Conservation (phyloP, 2,888 invertebrate species). For the Schizaphis graminum region DNA sequence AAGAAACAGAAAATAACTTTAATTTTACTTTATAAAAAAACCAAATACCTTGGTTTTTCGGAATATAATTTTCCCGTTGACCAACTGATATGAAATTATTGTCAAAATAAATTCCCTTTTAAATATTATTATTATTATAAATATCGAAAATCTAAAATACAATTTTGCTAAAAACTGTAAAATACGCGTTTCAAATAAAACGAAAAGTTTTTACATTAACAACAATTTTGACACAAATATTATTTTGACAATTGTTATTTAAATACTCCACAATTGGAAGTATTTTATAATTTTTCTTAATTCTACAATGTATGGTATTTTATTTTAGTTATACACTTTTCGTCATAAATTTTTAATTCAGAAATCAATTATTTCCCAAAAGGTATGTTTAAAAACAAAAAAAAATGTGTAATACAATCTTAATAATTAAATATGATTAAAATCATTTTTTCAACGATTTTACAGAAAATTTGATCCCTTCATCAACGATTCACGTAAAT, state of each 20-base stretch:
- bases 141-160: not conserved
- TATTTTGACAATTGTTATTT: not conserved
- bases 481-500: not conserved
- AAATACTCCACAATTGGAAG: not conserved
- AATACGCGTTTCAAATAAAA: not conserved
- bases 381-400: not conserved
- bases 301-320: not conserved
- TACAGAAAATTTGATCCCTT: not conserved
- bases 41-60: not conserved
- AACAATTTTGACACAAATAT: not conserved
- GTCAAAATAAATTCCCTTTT: not conserved
- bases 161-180: not conserved
- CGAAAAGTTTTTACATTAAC: not conserved
- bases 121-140: not conserved
- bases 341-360: not conserved
- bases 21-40: not conserved
- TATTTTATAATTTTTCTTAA: not conserved
- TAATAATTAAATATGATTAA: not conserved
- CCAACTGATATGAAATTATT: conserved; percentile 1
- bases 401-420: not conserved
- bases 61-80: not conserved
- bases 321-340: not conserved
- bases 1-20: conserved; percentile 10
- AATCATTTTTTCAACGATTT: not conserved
- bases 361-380: not conserved